Percentiles rank a stretch among this genome's conserved stretches.
These are phyloP conservation scores for Acanthurus tractus DNA, from an alignment of 2,797 vertebrate genomes.

Conservation along the genomic window DNA sequence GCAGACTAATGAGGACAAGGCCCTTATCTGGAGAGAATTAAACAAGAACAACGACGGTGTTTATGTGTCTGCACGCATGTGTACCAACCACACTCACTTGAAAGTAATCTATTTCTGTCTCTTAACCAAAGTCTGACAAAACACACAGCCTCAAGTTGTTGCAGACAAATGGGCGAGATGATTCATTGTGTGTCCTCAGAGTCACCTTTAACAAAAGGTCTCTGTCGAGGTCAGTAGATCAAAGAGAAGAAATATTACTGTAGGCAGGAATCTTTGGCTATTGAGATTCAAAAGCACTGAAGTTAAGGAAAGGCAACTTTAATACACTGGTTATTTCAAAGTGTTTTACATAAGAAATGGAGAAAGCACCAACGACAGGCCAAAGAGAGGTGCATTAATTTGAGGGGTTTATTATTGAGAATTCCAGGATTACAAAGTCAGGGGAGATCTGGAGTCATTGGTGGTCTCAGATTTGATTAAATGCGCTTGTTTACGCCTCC, in stretches of 20 bases:
- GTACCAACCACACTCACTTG: constrained; percentile 30
- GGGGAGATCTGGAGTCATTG: not conserved
- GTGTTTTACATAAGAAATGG: not conserved
- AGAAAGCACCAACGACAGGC: not conserved
- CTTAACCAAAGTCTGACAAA: constrained; percentile 16
- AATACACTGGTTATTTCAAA: not conserved
- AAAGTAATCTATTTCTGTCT: constrained; percentile 53
- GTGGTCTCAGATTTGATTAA: not conserved
- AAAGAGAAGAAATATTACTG: constrained; percentile 17
- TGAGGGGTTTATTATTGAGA: not conserved
- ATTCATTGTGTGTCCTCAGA: constrained; percentile 35
- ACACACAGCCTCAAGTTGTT: constrained; percentile 39
- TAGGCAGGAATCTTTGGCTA: not conserved
- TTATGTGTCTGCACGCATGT: constrained; percentile 14
- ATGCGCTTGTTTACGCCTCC: too few relatives aligned
- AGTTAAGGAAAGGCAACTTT: not conserved
- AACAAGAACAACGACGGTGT: constrained; percentile 40
- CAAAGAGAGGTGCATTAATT: not conserved
- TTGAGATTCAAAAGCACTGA: constrained; percentile 2
- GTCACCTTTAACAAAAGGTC: constrained; percentile 34
- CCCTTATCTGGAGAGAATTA: constrained; percentile 57
- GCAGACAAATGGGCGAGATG: constrained; percentile 33
- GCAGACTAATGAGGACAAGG: constrained; percentile 72
- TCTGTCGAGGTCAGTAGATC: constrained; percentile 47
- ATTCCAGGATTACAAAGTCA: not conserved